phyloP scores from a whole-genome alignment of 2,113 vertebrate species.

The Penelope pileata region DNA sequence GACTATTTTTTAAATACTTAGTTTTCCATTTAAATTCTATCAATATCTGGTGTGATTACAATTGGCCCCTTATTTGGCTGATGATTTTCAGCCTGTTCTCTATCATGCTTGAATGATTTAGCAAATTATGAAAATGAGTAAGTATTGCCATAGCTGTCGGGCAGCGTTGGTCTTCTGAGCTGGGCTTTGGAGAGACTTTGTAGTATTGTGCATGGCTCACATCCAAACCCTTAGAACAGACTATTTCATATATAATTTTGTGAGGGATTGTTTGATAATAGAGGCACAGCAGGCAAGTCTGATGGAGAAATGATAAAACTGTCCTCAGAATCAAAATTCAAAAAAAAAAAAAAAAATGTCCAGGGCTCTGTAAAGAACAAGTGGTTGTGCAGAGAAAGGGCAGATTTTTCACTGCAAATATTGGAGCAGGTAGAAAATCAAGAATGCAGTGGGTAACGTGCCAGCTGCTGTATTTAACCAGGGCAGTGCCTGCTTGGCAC shows the following conservation, averaged over 20 bases:
- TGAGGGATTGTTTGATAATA: background rate
- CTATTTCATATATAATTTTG: background rate
- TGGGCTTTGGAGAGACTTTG: background rate
- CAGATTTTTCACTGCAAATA: background rate
- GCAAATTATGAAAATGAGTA: background rate
- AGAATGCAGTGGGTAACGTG: background rate
- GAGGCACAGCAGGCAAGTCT: background rate
- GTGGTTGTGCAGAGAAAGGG: background rate
- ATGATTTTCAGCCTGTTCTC: background rate
- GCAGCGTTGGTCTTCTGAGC: background rate
- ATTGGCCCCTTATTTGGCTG: background rate
- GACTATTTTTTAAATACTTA: background rate
- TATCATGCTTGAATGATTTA: fast-evolving
- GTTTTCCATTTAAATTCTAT: background rate
- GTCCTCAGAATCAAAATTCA: background rate
- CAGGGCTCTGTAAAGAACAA: background rate
- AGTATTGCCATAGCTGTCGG: background rate
- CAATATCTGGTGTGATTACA: background rate
- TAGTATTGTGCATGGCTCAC: fast-evolving
- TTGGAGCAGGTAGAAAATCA: background rate
- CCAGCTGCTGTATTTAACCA: background rate
- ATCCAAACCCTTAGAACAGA: background rate
- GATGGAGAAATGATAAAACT: background rate
- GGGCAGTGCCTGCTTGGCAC: background rate
- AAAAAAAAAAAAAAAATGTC: background rate